phyloP scores from a whole-genome alignment of 1,140 invertebrate species.

The Musca vetustissima region DNA sequence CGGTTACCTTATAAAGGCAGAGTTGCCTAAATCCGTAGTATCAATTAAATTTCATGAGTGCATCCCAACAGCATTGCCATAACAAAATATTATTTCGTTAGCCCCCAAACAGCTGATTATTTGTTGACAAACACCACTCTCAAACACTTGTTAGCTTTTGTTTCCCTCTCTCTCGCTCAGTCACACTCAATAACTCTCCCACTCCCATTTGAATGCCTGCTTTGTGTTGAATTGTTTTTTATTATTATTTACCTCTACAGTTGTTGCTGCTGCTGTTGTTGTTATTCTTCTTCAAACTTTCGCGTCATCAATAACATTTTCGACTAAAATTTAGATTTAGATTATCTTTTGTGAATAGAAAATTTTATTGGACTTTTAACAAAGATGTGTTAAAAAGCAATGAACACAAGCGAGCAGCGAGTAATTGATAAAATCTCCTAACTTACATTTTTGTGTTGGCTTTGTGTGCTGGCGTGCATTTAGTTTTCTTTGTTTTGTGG shows the following conservation, averaged over 20 bases:
- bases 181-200: neutral
- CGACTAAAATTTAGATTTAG: neutral
- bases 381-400: neutral
- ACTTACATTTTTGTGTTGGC: too few relatives aligned
- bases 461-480: too few relatives aligned
- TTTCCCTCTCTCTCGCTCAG: neutral
- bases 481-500: too few relatives aligned
- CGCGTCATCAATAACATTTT: constrained; percentile 7
- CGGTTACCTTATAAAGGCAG: too few relatives aligned
- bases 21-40: too few relatives aligned
- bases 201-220: too few relatives aligned
- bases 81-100: too few relatives aligned
- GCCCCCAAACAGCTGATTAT: neutral
- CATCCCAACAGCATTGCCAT: too few relatives aligned
- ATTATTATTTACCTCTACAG: neutral
- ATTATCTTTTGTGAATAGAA: too few relatives aligned
- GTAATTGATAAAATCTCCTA: too few relatives aligned
- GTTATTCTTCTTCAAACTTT: neutral
- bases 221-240: constrained; percentile 15
- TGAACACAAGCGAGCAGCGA: too few relatives aligned
- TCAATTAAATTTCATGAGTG: too few relatives aligned
- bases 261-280: neutral
- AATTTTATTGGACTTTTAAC: neutral
- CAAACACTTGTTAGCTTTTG: constrained; percentile 6
- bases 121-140: neutral